phyloP scores from a whole-genome alignment of 2,888 invertebrate species.

The Dendrolimus pini region DNA sequence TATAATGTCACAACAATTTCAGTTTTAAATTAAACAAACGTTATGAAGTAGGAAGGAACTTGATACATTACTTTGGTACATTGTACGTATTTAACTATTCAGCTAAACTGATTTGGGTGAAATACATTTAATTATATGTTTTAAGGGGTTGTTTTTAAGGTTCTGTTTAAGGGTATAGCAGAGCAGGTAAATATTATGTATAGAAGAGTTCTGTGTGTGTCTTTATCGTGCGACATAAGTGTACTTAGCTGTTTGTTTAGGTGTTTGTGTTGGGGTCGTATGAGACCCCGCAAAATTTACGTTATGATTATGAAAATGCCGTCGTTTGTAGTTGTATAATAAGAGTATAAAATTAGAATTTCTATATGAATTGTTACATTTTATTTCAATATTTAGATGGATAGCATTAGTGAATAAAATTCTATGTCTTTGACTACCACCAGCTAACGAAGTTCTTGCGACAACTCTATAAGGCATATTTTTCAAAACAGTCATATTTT shows the following conservation, averaged over 20 bases:
- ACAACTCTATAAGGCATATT: too few species aligned
- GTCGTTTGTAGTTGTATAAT: slow-evolving; percentile 13
- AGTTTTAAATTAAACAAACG: too few species aligned
- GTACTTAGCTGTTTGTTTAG: neutral
- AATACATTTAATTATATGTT: neutral
- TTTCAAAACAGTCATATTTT: too few species aligned
- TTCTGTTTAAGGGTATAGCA: neutral
- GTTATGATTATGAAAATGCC: neutral
- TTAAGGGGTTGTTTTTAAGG: neutral
- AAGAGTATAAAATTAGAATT: neutral
- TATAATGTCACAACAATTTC: too few species aligned
- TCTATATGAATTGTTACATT: neutral
- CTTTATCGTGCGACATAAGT: neutral
- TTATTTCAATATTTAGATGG: too few species aligned
- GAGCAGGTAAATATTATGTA: neutral
- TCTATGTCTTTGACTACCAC: too few species aligned
- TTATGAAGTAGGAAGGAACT: too few species aligned
- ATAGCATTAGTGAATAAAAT: too few species aligned
- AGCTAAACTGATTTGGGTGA: neutral
- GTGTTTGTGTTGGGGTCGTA: neutral
- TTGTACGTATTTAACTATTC: neutral
- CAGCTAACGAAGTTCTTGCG: too few species aligned
- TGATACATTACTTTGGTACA: too few species aligned
- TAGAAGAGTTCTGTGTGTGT: neutral
- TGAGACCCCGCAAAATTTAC: neutral